Evolutionary conservation across 53 echinoderm and acorn worm genomes (phyloP).

Genomic region (Temnopleurus reevesii): DNA sequence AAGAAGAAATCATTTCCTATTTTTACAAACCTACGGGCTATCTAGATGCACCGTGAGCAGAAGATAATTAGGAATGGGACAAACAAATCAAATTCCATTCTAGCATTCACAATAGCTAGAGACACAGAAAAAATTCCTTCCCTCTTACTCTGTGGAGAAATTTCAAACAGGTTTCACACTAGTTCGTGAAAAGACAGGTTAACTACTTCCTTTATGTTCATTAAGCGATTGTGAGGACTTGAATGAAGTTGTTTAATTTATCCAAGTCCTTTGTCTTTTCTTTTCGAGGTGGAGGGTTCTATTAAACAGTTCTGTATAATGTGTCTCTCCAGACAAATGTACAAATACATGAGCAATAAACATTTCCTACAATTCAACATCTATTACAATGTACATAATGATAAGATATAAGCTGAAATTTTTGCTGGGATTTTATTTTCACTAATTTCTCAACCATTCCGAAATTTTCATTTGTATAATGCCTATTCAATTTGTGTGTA

Average conservation of each 20-base stretch:
- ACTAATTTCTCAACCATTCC: background rate
- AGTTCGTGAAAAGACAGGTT: background rate
- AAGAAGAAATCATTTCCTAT: conserved; percentile 1
- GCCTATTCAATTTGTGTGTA: conserved; percentile 68
- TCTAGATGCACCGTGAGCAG: background rate
- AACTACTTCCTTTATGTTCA: background rate
- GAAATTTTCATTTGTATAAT: background rate
- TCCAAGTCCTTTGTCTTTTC: too few species aligned
- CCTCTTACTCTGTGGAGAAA: too few species aligned
- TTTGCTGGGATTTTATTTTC: background rate
- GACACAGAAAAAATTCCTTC: too few species aligned
- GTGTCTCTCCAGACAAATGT: too few species aligned
- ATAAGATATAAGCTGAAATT: background rate
- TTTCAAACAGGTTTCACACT: background rate
- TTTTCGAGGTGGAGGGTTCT: too few species aligned
- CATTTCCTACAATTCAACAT: too few species aligned
- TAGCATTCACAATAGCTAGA: background rate
- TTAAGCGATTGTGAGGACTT: too few species aligned
- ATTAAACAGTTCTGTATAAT: too few species aligned
- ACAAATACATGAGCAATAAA: too few species aligned
- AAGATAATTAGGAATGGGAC: background rate
- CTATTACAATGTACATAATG: background rate
- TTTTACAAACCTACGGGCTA: background rate
- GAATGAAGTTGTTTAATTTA: too few species aligned
- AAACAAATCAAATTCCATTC: background rate